Conservation (phyloP, 1,140 invertebrate genomes). For the Drosophila jambulina region DNA sequence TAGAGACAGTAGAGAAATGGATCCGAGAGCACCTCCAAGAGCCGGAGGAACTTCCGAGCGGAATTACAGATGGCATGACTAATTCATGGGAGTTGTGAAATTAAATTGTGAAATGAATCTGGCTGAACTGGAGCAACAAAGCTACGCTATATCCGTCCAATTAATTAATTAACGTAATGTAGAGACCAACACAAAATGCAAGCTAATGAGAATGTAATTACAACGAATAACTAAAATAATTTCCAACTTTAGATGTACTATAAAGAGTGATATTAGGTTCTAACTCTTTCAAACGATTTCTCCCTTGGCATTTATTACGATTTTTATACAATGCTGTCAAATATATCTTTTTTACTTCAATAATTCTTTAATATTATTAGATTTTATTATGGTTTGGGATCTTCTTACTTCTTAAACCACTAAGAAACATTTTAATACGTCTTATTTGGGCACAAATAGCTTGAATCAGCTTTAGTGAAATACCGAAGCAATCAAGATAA, state of each 20-base stretch:
- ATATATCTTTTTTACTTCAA: too few relatives aligned
- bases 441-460: conserved; percentile 1
- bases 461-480: not conserved
- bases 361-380: not conserved
- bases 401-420: not conserved
- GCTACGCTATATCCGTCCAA: not conserved
- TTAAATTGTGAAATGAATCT: conserved; percentile 10
- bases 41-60: conserved; percentile 1
- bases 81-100: conserved; percentile 29
- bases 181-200: not conserved
- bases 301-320: not conserved
- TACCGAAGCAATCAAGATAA: conserved; percentile 42
- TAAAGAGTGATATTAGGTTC: not conserved
- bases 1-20: conserved; percentile 13
- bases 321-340: not conserved
- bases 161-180: conserved; percentile 3
- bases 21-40: conserved; percentile 2
- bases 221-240: not conserved
- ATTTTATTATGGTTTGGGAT: not conserved
- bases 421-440: not conserved
- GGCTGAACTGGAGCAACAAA: not conserved
- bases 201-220: conserved; percentile 1
- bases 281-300: not conserved
- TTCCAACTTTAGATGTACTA: not conserved
- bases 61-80: conserved; percentile 18